Evolutionary conservation across 2,888 invertebrate species (phyloP), one percentile per base, ranked within the genome.

Genomic region (Sinhomidia bicolor): DNA sequence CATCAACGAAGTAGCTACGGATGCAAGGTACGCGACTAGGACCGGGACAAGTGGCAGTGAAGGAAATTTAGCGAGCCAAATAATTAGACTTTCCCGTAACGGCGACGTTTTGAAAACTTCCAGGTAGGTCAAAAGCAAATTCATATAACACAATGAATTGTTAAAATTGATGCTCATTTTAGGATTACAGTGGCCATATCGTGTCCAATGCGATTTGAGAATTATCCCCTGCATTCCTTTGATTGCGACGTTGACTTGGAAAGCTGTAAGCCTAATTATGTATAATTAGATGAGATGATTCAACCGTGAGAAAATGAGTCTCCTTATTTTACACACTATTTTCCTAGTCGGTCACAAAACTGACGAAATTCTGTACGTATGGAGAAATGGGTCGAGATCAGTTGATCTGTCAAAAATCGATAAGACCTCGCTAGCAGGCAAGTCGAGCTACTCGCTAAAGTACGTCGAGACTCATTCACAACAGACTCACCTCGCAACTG

Each of bases 51-150:
- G 47, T 17, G 17, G 17, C 20, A 20, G 79, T 23, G 60, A 68
- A 7, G 23, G 29, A 0, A 51, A 14, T 32, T 9, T 81, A 0
- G 62, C 85, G 0, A 80, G 74, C 54, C 81, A 89, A 41, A n/a
- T 89, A 12, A 29, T 89, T 14, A 74, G 81, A 0, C 36, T 89
- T 0, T 44, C 74, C 1, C 71, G 80, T 3, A 20, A 65, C 26
- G 89, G 89, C 1, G 57, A 76, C 7, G 51, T 89, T n/a, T 41
- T 89, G 10, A 89, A 89, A 62, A 85, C 89, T 32, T 82, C 85
- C 0, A 80, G 89, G 89, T 86, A 9, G 36, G 36, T n/a, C n/a
- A n/a, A n/a, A n/a, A n/a, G n/a, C n/a, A n/a, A n/a, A n/a, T n/a
- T n/a, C n/a, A n/a, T n/a, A n/a, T n/a, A n/a, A n/a, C n/a, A n/a